These are phyloP conservation scores for Prenolepis imparis DNA, from an alignment of 2,888 invertebrate species.

Conservation along the genomic window DNA sequence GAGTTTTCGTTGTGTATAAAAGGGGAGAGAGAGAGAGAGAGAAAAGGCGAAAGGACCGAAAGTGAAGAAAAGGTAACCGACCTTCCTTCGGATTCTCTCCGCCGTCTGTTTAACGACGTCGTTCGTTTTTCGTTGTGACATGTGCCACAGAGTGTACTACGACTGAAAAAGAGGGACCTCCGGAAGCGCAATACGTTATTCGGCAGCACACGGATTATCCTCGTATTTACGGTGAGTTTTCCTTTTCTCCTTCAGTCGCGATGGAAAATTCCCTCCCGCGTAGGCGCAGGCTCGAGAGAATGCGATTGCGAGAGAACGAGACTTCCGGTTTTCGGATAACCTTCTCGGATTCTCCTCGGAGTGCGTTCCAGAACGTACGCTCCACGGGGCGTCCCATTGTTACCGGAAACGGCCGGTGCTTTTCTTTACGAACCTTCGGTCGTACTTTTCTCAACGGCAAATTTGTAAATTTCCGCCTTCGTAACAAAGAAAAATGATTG, in stretches of 20 bases:
- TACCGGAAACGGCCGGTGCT: background rate
- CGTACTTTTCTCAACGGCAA: background rate
- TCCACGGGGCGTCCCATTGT: background rate
- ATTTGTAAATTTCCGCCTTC: background rate
- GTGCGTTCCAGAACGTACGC: background rate
- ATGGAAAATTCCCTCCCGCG: background rate
- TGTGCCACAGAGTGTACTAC: conserved; percentile 45
- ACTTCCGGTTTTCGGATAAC: background rate
- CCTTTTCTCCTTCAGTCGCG: no score
- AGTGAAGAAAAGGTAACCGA: conserved; percentile 52
- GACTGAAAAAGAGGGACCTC: conserved; percentile 22
- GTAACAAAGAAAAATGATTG: background rate
- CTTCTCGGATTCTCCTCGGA: background rate
- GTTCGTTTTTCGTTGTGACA: conserved; percentile 29
- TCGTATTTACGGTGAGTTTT: conserved; percentile 82
- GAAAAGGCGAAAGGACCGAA: conserved; percentile 43
- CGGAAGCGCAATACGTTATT: conserved; percentile 24
- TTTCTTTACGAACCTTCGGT: background rate
- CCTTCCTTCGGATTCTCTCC: conserved; percentile 9
- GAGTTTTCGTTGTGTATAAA: conserved; percentile 26
- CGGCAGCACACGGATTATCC: conserved; percentile 78
- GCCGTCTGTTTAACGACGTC: conserved; percentile 22
- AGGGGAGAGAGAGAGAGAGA: background rate
- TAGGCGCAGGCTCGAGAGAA: background rate
- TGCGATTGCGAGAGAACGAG: background rate